Percentiles rank a stretch among this genome's conserved stretches.
These are phyloP conservation scores for Pantelozetes paolii DNA, from an alignment of 2,888 invertebrate species.

Conservation along the genomic window DNA sequence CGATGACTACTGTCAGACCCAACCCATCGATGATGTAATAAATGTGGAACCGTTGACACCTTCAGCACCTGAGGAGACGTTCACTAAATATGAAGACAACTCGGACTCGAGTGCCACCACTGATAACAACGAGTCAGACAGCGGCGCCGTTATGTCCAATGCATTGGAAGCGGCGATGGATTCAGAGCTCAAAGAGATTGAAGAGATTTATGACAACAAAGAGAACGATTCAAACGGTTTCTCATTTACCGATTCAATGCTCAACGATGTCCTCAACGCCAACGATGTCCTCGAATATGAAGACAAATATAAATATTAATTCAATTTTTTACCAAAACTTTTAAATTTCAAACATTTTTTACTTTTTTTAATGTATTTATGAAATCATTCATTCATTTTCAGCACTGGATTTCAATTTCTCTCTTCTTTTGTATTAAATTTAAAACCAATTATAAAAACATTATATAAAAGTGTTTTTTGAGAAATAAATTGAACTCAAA, in stretches of 20 bases:
- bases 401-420: no score
- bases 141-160: neutral
- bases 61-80: constrained; percentile 26
- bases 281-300: neutral
- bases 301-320: neutral
- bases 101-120: constrained; percentile 24
- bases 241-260: constrained; percentile 15
- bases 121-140: constrained; percentile 17
- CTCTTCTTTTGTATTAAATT: no score
- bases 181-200: neutral
- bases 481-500: no score
- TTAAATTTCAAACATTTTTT: no score
- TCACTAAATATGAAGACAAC: neutral
- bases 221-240: neutral
- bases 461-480: no score
- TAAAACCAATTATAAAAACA: no score
- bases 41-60: neutral
- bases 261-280: no score
- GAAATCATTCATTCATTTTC: no score
- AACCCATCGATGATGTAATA: neutral
- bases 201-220: neutral
- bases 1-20: neutral
- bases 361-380: no score
- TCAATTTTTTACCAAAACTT: no score
- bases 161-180: neutral